phyloP scores from a whole-genome alignment of 2,797 vertebrate genomes.

The Masticophis lateralis region DNA sequence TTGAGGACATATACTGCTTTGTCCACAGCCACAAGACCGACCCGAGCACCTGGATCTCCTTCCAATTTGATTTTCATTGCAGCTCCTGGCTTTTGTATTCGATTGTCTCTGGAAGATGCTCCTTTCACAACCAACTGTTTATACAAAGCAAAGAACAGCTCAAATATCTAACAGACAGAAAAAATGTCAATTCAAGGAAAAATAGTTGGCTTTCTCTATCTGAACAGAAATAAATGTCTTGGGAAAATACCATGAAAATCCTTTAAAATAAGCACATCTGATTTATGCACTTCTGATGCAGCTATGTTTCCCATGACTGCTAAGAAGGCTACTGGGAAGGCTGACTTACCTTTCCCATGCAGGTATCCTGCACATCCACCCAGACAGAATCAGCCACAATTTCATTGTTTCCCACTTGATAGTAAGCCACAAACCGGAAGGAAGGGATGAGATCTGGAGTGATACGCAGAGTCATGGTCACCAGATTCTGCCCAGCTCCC shows the following conservation, averaged over 20 bases:
- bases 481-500: constrained; percentile 62
- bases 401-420: constrained; percentile 64
- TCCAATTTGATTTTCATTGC: constrained; percentile 73
- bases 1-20: constrained; percentile 82
- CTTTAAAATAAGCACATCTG: neutral
- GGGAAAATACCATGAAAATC: neutral
- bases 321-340: neutral
- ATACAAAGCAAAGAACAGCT: constrained; percentile 29
- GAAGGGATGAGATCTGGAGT: constrained; percentile 81
- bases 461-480: constrained; percentile 67
- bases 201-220: neutral
- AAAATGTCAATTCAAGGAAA: neutral
- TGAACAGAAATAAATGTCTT: neutral
- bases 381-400: constrained; percentile 85
- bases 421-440: constrained; percentile 83
- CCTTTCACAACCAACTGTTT: constrained; percentile 69
- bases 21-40: constrained; percentile 85
- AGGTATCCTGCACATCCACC: constrained; percentile 82
- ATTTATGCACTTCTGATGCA: neutral
- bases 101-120: neutral
- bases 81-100: constrained; percentile 55
- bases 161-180: neutral
- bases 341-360: constrained; percentile 80
- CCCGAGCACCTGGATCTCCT: constrained; percentile 73
- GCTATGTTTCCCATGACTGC: neutral